Percentiles rank a stretch among this genome's conserved stretches.
These are phyloP conservation scores for Raja brachyura DNA, from an alignment of 2,113 vertebrate genomes.

Conservation along the genomic window DNA sequence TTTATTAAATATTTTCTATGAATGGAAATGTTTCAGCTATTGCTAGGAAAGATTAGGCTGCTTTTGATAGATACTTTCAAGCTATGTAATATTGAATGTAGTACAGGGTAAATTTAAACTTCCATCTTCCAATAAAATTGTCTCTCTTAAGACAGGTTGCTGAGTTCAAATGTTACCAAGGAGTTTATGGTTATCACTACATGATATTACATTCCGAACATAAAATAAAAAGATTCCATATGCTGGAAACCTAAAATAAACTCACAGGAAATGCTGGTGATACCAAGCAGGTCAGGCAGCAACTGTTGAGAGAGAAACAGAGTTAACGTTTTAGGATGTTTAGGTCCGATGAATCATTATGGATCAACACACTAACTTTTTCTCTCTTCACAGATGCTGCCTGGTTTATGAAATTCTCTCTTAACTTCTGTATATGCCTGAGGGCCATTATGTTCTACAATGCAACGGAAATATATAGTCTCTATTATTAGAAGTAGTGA, in stretches of 20 bases:
- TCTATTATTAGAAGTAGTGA: background rate
- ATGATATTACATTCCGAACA: background rate
- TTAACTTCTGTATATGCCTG: no score
- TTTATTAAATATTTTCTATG: background rate
- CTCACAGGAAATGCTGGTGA: no score
- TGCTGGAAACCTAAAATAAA: no score
- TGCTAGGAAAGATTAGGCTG: background rate
- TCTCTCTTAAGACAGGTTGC: background rate
- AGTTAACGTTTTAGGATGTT: no score
- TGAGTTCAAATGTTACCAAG: background rate
- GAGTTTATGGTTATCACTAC: background rate
- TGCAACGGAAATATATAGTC: background rate
- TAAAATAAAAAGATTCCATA: background rate
- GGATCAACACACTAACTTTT: no score
- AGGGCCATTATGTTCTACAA: background rate
- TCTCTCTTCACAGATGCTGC: no score
- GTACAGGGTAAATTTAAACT: background rate
- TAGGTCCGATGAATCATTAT: no score
- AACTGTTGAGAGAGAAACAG: no score
- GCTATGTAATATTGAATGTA: background rate
- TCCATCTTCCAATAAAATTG: background rate
- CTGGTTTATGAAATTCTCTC: no score
- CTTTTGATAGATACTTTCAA: background rate
- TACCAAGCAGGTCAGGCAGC: no score
- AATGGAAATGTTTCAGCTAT: background rate